phyloP scores from a whole-genome alignment of 2,888 invertebrate species.

The Trilocha varians region DNA sequence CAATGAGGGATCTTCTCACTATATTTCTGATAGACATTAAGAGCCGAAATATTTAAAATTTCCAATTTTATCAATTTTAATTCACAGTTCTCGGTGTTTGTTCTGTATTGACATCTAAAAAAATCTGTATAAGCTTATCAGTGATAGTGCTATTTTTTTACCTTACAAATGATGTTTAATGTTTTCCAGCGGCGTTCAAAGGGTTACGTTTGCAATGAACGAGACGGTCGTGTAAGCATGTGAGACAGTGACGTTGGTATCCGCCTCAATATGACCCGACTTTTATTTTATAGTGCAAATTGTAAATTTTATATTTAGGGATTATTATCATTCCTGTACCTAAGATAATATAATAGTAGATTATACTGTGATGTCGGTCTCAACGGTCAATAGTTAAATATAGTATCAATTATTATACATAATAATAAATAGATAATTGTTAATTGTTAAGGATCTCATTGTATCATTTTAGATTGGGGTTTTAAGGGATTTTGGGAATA shows the following conservation, averaged over 20 bases:
- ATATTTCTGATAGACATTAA: too few species aligned
- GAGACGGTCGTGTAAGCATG: slow-evolving; percentile 3
- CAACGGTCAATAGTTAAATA: slow-evolving; percentile 65
- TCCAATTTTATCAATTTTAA: too few species aligned
- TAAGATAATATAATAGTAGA: slow-evolving; percentile 66
- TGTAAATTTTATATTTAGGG: slow-evolving; percentile 53
- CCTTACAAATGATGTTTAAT: too few species aligned
- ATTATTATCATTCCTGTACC: slow-evolving; percentile 69
- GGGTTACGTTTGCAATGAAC: slow-evolving; percentile 4
- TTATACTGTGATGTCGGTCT: slow-evolving; percentile 71
- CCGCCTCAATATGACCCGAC: slow-evolving; percentile 49
- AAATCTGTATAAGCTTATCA: too few species aligned
- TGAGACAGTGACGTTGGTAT: slow-evolving; percentile 27
- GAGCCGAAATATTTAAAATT: too few species aligned
- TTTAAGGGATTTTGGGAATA: slow-evolving; percentile 61
- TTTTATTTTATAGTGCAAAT: slow-evolving; percentile 52
- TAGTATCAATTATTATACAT: slow-evolving; percentile 69
- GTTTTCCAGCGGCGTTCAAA: too few species aligned
- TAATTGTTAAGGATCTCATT: slow-evolving; percentile 71
- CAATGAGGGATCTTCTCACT: too few species aligned
- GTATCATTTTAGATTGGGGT: slow-evolving; percentile 56
- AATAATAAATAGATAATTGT: slow-evolving; percentile 65
- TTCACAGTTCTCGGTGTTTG: too few species aligned
- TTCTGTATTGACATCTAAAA: too few species aligned
- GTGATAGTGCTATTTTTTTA: too few species aligned